Conservation (phyloP, 2,797 vertebrate genomes). For the Peromyscus aztecus region DNA sequence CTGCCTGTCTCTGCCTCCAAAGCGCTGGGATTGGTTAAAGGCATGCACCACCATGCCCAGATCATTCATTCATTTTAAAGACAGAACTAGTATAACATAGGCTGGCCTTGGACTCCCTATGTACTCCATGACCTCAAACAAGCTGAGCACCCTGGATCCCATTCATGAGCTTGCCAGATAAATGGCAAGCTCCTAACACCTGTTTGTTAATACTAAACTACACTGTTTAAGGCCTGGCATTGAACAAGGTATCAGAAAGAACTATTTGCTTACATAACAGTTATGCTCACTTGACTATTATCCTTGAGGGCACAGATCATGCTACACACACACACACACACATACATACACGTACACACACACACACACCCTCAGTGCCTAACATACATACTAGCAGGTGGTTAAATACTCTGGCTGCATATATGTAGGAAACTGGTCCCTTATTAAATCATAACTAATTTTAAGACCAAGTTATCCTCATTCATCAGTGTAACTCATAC, state of each 20-base stretch:
- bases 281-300: neutral
- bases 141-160: neutral
- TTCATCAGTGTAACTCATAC: neutral
- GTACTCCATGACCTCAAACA: neutral
- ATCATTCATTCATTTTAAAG: neutral
- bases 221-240: neutral
- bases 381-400: neutral
- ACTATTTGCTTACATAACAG: neutral
- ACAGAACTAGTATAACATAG: neutral
- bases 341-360: neutral
- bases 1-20: neutral
- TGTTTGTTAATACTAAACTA: neutral
- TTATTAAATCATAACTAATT: neutral
- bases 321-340: neutral
- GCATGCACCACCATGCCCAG: neutral
- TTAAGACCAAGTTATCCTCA: conserved; percentile 13
- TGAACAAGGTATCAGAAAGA: neutral
- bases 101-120: neutral
- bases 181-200: neutral
- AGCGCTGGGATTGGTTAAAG: neutral
- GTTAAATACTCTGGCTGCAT: neutral
- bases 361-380: neutral
- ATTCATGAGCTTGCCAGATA: neutral
- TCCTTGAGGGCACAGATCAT: conserved; percentile 37
- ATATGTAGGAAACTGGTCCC: neutral